Percentiles rank a stretch among this genome's conserved stretches.
These are phyloP conservation scores for Andrena fulva DNA, from an alignment of 2,888 invertebrate species.

Conservation along the genomic window DNA sequence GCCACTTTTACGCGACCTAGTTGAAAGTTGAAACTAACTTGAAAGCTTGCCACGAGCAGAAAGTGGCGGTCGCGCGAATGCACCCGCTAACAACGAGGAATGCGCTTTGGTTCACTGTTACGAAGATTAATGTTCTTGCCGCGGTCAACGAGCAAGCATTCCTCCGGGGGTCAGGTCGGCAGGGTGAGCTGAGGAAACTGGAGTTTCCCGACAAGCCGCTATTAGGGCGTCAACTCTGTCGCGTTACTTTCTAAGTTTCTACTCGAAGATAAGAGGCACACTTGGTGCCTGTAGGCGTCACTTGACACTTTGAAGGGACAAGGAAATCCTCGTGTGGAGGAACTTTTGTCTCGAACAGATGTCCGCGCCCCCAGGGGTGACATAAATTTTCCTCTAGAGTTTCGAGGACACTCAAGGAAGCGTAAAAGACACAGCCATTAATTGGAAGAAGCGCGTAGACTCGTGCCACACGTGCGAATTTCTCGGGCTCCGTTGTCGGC, in stretches of 20 bases:
- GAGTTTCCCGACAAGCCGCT: conserved; percentile 39
- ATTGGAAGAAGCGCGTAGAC: background rate
- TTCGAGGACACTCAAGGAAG: background rate
- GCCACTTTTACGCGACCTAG: too few species aligned
- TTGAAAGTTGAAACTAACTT: too few species aligned
- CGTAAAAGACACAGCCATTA: background rate
- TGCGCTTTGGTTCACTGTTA: conserved; percentile 68
- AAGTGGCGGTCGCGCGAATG: conserved; percentile 27
- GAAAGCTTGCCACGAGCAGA: background rate
- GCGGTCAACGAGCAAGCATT: conserved; percentile 54
- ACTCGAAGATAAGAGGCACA: background rate
- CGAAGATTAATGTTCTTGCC: conserved; percentile 72
- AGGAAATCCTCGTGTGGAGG: background rate
- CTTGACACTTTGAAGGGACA: background rate
- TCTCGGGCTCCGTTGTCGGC: conserved; percentile 28
- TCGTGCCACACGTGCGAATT: conserved; percentile 34
- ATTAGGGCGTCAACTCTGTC: conserved; percentile 15
- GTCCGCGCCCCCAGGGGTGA: background rate
- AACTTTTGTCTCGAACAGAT: background rate
- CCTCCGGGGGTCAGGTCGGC: conserved; percentile 31
- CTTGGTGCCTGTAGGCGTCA: background rate
- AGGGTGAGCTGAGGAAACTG: conserved; percentile 45
- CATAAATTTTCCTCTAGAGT: too few species aligned
- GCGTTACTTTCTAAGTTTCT: conserved; percentile 21
- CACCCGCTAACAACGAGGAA: conserved; percentile 71